Base-by-base conservation (phyloP, 2,888 invertebrate species). In the Rhagium mordax region DNA sequence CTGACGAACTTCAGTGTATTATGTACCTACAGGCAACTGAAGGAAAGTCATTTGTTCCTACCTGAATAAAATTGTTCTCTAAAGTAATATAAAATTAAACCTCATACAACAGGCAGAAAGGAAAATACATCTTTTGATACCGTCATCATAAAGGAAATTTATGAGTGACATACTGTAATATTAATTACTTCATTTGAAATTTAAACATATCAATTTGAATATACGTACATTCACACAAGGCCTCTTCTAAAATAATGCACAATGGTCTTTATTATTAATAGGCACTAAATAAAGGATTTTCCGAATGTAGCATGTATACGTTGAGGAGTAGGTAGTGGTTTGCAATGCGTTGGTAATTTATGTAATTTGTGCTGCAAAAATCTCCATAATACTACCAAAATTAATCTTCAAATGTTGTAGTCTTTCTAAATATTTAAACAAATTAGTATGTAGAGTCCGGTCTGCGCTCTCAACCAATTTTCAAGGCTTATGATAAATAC, bases 21-120 rank as follows among this genome's bases (percentile, higher is more conserved):
- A 41, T 41, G 41, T 33, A 41, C 4, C n/a, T 41, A 13, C 41
- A 13, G 41, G 41, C 41, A 41, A n/a, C n/a, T 41, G 41, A 41
- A 41, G 55, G 27, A 53, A 21, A 57, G 13, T 57, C 15, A 24
- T 57, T 15, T 24, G 16, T 27, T 6, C 55, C 55, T n/a, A n/a
- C 15, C 27, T 27, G 55, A 57, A 27, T 57, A 27, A 27, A 15
- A 15, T 8, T 27, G 27, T 27, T 27, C 24, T 24, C 15, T 5
- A 4, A 15, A 15, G 24, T 27, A 15, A 55, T 57, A 5, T 57
- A 57, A 57, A 57, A 57, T 57, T 57, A 15, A 57, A 57, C 24
- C 2, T 6, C n/a, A 5, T 15, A 24, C 24, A 27, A 27, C 55
- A 27, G 15, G 2, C 55, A 24, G 27, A 57, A 57, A 27, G n/a